Evolutionary conservation across 2,888 invertebrate genomes (phyloP).

Genomic region (Hoplodrina ambigua): DNA sequence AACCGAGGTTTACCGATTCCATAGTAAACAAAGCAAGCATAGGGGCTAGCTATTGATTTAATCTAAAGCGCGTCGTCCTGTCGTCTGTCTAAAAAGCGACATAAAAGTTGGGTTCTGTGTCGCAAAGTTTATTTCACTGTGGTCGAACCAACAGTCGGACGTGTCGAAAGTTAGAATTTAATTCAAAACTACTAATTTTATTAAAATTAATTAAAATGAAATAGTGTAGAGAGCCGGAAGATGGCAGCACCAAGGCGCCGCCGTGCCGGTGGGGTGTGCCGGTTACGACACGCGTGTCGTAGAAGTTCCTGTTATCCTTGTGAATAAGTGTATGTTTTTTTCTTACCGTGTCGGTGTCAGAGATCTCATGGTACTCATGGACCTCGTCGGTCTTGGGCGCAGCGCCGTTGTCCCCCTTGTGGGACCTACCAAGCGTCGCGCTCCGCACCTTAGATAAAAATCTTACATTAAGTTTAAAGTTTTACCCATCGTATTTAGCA

Average conservation of each 20-base stretch:
- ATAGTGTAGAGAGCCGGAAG: not conserved
- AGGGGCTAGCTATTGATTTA: not conserved
- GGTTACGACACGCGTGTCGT: no score
- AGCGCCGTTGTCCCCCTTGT: slow-evolving; percentile 71
- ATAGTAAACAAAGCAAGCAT: not conserved
- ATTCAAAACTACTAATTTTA: not conserved
- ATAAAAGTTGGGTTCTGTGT: not conserved
- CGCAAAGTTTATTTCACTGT: not conserved
- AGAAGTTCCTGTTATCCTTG: no score
- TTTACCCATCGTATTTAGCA: not conserved
- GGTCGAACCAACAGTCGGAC: not conserved
- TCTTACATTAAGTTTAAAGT: not conserved
- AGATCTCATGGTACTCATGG: slow-evolving; percentile 86
- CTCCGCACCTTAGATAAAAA: slow-evolving; percentile 74
- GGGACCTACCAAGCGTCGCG: slow-evolving; percentile 79
- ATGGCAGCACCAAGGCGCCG: not conserved
- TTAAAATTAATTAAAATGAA: not conserved
- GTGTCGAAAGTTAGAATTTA: not conserved
- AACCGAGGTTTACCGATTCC: no score
- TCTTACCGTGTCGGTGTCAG: slow-evolving; percentile 83
- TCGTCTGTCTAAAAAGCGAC: not conserved
- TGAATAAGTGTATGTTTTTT: no score
- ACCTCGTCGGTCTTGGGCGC: slow-evolving; percentile 74
- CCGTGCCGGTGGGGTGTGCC: not conserved
- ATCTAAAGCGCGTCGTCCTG: no score